These are phyloP conservation scores for Euphydryas editha DNA, from an alignment of 2,888 invertebrate species.

Conservation along the genomic window DNA sequence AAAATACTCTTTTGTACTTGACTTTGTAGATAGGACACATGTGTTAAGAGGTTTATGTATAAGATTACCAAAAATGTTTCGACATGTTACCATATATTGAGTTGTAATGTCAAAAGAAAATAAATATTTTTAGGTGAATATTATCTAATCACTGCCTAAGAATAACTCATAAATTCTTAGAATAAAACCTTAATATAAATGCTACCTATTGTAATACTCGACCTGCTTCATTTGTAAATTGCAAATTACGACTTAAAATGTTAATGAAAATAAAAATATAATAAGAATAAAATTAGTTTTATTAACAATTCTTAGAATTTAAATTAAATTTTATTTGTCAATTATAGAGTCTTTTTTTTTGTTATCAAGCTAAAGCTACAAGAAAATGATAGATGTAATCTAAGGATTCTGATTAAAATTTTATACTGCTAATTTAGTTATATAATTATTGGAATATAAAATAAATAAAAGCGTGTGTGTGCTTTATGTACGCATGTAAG, in stretches of 20 bases:
- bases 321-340: no score
- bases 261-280: conserved; percentile 67
- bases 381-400: no score
- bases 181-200: conserved; percentile 56
- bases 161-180: conserved; percentile 62
- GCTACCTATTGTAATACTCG: conserved; percentile 64
- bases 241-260: conserved; percentile 76
- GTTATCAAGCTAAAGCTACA: no score
- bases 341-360: no score
- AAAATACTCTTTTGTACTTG: conserved; percentile 77
- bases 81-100: conserved; percentile 71
- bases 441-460: no score
- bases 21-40: conserved; percentile 53
- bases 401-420: no score
- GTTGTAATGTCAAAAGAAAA: conserved; percentile 58
- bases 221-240: conserved; percentile 76
- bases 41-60: conserved; percentile 52
- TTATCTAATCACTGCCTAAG: conserved; percentile 64
- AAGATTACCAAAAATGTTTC: conserved; percentile 76
- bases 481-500: no score
- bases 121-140: conserved; percentile 48
- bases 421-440: no score
- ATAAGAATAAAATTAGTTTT: conserved; percentile 50
- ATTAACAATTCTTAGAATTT: conserved; percentile 38
- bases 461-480: no score